Conservation (phyloP, 2,888 invertebrate species). For the Pharmacophagus antenor region DNA sequence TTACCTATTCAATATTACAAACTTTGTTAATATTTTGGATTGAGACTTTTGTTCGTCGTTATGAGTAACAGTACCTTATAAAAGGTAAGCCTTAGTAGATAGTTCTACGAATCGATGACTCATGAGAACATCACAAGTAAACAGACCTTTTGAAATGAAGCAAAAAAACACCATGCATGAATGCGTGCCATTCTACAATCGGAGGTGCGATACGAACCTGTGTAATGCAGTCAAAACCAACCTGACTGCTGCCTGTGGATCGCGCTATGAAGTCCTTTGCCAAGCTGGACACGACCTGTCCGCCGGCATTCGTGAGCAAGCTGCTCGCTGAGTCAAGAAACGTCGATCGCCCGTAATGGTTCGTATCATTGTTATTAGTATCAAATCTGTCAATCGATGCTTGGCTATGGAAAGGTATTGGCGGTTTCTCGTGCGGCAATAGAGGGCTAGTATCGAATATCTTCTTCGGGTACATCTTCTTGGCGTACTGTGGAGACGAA, state of each 20-base stretch:
- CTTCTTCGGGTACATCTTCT: slow-evolving; percentile 69
- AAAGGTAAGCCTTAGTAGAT: slow-evolving; percentile 1
- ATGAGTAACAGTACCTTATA: slow-evolving; percentile 15
- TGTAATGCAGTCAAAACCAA: slow-evolving; percentile 77
- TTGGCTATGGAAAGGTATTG: slow-evolving; percentile 49
- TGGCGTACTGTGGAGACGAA: slow-evolving; percentile 76
- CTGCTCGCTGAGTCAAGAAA: slow-evolving; percentile 66
- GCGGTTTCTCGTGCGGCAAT: slow-evolving; percentile 60
- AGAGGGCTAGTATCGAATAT: slow-evolving; percentile 54
- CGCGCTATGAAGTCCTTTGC: slow-evolving; percentile 86
- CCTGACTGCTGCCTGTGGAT: slow-evolving; percentile 86
- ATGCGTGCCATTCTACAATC: slow-evolving; percentile 54
- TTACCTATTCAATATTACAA: background rate
- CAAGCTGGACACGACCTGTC: slow-evolving; percentile 79
- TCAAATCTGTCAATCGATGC: slow-evolving; percentile 55
- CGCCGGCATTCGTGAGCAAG: slow-evolving; percentile 68
- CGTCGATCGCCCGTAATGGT: slow-evolving; percentile 56
- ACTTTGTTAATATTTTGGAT: background rate
- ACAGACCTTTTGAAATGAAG: slow-evolving; percentile 22
- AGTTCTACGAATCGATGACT: slow-evolving; percentile 18
- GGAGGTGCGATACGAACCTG: slow-evolving; percentile 75
- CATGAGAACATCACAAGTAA: slow-evolving; percentile 3
- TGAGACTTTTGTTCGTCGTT: too few relatives aligned
- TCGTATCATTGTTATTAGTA: slow-evolving; percentile 51
- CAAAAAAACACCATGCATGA: slow-evolving; percentile 31